These are phyloP conservation scores for Nothobranchius kuhntae DNA, from an alignment of 2,113 vertebrate genomes.

Conservation along the genomic window DNA sequence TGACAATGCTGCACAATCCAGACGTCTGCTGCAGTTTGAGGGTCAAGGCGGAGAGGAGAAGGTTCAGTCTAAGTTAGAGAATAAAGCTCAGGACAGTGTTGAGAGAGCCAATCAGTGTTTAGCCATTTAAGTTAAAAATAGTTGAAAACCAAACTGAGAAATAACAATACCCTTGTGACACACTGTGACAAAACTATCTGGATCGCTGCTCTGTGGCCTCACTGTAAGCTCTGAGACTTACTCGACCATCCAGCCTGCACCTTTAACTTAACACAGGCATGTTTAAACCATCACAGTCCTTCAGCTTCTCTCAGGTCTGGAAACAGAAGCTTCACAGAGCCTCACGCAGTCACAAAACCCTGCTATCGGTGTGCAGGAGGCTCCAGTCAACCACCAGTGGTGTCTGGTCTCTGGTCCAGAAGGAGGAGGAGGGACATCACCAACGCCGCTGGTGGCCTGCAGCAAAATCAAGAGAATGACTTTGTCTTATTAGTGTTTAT, in stretches of 20 bases:
- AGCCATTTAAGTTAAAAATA: slow-evolving; percentile 6
- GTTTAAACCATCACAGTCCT: slow-evolving; percentile 62
- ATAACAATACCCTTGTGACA: slow-evolving; percentile 36
- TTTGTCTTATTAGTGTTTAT: neutral
- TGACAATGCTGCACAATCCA: slow-evolving; percentile 1
- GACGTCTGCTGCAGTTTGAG: slow-evolving; percentile 21
- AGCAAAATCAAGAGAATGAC: slow-evolving; percentile 1
- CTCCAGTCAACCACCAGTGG: slow-evolving; percentile 40
- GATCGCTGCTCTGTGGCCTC: slow-evolving; percentile 20
- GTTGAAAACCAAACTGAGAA: slow-evolving; percentile 30
- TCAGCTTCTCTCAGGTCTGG: slow-evolving; percentile 60
- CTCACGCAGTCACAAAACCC: slow-evolving; percentile 59
- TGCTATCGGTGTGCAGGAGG: slow-evolving; percentile 60
- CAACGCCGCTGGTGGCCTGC: slow-evolving; percentile 51
- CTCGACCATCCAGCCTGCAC: slow-evolving; percentile 20
- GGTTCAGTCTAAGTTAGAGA: slow-evolving; percentile 30
- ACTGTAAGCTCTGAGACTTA: slow-evolving; percentile 15
- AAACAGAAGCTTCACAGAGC: slow-evolving; percentile 63
- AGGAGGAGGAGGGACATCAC: slow-evolving; percentile 41
- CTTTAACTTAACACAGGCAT: slow-evolving; percentile 41
- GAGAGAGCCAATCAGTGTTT: slow-evolving; percentile 17
- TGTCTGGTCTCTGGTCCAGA: slow-evolving; percentile 56
- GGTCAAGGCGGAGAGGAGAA: slow-evolving; percentile 38
- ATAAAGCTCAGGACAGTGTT: neutral
- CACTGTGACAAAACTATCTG: slow-evolving; percentile 30